These are phyloP conservation scores for Graptemys geographica DNA, from an alignment of 2,797 vertebrate species.

Conservation along the genomic window DNA sequence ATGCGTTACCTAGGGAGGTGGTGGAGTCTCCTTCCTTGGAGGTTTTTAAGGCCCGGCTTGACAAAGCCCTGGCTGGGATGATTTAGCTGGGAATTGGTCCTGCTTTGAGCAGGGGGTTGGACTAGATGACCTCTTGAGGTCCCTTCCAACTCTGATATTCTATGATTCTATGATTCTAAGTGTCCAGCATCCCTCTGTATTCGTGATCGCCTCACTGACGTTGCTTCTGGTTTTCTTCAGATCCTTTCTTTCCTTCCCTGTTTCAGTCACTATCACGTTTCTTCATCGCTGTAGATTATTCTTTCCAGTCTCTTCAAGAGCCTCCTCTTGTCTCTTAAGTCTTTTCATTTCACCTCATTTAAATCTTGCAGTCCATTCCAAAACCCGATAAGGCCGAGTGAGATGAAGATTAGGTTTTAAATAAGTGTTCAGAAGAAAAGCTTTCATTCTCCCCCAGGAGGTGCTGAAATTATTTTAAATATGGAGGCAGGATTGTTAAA, in stretches of 20 bases:
- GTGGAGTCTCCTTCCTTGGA: too few species aligned
- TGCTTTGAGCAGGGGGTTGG: too few species aligned
- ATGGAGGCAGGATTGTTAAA: background rate
- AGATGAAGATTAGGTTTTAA: background rate
- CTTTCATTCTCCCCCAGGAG: accelerated
- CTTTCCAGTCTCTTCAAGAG: background rate
- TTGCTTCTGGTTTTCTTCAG: accelerated
- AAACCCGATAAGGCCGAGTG: background rate
- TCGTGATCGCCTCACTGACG: accelerated
- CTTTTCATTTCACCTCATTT: background rate
- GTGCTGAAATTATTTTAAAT: accelerated
- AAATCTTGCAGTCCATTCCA: background rate
- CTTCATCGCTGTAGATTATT: accelerated
- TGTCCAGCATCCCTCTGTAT: background rate
- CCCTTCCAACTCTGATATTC: too few species aligned
- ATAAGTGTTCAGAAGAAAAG: background rate
- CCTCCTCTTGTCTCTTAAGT: background rate
- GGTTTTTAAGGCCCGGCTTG: too few species aligned
- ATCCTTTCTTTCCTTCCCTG: accelerated
- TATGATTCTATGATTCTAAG: too few species aligned
- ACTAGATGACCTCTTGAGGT: too few species aligned
- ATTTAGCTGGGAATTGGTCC: too few species aligned
- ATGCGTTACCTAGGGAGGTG: too few species aligned
- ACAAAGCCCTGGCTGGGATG: too few species aligned
- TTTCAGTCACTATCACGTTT: background rate